These are phyloP conservation scores for Hetaerina americana DNA, from an alignment of 1,140 invertebrate species.

Conservation along the genomic window DNA sequence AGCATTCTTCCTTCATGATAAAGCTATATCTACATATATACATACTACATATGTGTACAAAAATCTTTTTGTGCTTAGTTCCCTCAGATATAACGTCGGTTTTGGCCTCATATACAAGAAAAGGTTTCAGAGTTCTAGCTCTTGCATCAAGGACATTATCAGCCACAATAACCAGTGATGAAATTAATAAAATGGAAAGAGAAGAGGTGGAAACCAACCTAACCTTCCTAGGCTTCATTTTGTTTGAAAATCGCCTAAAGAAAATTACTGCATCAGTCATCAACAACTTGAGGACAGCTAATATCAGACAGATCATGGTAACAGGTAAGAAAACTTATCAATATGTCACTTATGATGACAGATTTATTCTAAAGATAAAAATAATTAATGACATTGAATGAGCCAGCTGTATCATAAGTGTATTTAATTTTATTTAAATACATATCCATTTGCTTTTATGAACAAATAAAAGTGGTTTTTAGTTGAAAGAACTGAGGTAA, in stretches of 20 bases:
- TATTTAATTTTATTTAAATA: too few species aligned
- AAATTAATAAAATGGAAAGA: conserved; percentile 53
- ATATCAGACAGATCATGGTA: conserved; percentile 88
- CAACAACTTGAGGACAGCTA: conserved; percentile 59
- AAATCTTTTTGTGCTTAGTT: conserved; percentile 26
- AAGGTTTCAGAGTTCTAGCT: conserved; percentile 80
- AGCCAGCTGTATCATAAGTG: too few species aligned
- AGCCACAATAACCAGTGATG: conserved; percentile 16
- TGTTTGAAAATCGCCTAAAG: conserved; percentile 88
- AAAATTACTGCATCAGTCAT: conserved; percentile 70
- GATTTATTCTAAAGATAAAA: too few species aligned
- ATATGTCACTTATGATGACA: too few species aligned
- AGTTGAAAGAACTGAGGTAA: too few species aligned
- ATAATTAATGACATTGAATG: too few species aligned
- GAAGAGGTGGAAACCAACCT: conserved; percentile 68
- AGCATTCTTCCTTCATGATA: too few species aligned
- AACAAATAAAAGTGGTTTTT: too few species aligned
- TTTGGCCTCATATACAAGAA: conserved; percentile 66
- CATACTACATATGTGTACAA: too few species aligned
- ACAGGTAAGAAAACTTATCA: conserved; percentile 75
- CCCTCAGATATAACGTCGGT: conserved; percentile 55
- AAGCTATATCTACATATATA: too few species aligned
- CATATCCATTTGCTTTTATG: too few species aligned
- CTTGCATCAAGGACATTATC: conserved; percentile 56
- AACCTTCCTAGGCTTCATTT: conserved; percentile 73